Percentiles rank a stretch among this genome's conserved stretches.
Evolutionary conservation across 2,888 invertebrate species (phyloP).

Genomic region (Idaea aversata): DNA sequence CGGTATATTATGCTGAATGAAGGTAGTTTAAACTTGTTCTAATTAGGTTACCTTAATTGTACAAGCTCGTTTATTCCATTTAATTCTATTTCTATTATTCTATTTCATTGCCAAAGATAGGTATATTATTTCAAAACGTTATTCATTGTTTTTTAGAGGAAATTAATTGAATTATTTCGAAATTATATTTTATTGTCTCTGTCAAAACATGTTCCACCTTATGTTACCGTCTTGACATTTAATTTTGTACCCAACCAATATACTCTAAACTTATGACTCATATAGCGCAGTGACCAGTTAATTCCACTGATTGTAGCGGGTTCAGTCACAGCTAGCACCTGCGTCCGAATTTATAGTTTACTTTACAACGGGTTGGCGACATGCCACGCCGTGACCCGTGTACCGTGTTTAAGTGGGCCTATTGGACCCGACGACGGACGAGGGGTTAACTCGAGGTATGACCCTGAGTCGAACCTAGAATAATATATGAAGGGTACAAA

Average conservation of each 20-base stretch:
- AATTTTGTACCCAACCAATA: slow-evolving; percentile 5
- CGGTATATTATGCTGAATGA: not conserved
- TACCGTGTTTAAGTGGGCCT: not conserved
- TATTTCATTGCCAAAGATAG: not conserved
- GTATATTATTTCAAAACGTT: not conserved
- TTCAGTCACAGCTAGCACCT: slow-evolving; percentile 41
- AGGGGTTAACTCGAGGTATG: not conserved
- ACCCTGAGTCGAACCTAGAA: not conserved
- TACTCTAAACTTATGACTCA: slow-evolving; percentile 15
- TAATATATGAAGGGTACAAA: not conserved
- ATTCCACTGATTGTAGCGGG: slow-evolving; percentile 19
- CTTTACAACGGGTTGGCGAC: slow-evolving; percentile 55
- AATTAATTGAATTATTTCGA: not conserved
- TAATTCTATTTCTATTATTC: too few species aligned
- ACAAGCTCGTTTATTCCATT: not conserved
- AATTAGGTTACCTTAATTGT: not conserved
- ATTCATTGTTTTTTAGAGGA: not conserved
- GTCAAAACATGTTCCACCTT: not conserved
- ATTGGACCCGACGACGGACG: not conserved
- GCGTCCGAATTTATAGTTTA: slow-evolving; percentile 50
- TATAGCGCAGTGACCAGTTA: slow-evolving; percentile 14
- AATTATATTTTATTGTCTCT: not conserved
- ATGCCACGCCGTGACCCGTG: slow-evolving; percentile 39
- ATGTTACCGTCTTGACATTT: not conserved
- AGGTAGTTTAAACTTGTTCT: not conserved